Conservation (phyloP, 2,113 vertebrate genomes). For the Alaudala cheleensis region DNA sequence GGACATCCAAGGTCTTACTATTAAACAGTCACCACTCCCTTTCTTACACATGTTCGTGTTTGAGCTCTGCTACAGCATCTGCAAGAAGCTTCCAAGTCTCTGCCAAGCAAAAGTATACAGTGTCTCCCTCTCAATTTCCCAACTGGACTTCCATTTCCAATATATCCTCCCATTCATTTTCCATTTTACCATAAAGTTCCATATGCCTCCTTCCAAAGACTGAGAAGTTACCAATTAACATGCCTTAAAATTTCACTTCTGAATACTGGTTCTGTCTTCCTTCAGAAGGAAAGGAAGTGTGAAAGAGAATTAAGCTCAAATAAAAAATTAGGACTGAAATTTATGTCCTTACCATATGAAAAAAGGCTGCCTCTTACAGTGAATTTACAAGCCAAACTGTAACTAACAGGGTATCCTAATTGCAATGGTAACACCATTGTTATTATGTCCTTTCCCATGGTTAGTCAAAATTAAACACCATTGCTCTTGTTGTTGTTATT, state of each 20-base stretch:
- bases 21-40: neutral
- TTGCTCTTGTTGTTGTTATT: neutral
- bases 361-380: neutral
- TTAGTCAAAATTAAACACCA: neutral
- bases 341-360: neutral
- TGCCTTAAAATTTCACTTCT: neutral
- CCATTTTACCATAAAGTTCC: neutral
- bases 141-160: neutral
- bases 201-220: neutral
- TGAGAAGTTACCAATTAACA: neutral
- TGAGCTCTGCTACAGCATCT: neutral
- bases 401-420: neutral
- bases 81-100: neutral
- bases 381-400: neutral
- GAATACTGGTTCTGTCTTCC: neutral
- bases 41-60: neutral
- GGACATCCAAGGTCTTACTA: slow-evolving; percentile 30
- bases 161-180: neutral
- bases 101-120: neutral
- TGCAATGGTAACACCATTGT: neutral
- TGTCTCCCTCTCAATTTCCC: neutral
- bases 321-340: neutral
- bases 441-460: neutral
- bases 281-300: neutral
- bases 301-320: neutral